Evolutionary conservation across 2,888 invertebrate genomes (phyloP).

Genomic region (Microchrysa polita): DNA sequence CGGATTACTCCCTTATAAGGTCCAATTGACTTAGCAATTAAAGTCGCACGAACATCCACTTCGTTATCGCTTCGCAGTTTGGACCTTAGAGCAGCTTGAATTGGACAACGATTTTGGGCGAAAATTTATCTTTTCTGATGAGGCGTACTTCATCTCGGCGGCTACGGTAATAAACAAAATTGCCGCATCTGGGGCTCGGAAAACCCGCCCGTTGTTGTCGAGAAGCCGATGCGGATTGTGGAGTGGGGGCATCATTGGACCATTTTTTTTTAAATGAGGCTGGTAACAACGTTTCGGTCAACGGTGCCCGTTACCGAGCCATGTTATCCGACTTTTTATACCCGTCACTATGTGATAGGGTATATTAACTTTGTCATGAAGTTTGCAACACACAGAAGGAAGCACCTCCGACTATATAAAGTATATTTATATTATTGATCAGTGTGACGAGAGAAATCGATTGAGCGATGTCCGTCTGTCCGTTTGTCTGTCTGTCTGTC

Average conservation of each 20-base stretch:
- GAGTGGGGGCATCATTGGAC: constrained; percentile 7
- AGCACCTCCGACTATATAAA: no score
- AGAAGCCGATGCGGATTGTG: constrained; percentile 1
- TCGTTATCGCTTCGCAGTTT: constrained; percentile 31
- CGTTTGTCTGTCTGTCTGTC: no score
- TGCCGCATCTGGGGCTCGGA: constrained; percentile 12
- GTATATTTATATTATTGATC: no score
- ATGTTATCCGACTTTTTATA: constrained; percentile 30
- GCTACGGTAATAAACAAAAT: not conserved
- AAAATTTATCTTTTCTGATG: constrained; percentile 17
- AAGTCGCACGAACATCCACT: constrained; percentile 39
- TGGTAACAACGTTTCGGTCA: constrained; percentile 26
- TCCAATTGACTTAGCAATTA: constrained; percentile 50
- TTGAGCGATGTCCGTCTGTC: no score
- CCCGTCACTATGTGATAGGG: not conserved
- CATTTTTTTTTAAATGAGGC: constrained; percentile 22
- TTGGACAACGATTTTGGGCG: constrained; percentile 20
- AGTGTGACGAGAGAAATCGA: no score
- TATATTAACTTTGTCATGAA: no score
- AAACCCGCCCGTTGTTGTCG: not conserved
- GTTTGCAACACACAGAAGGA: no score
- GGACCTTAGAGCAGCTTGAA: constrained; percentile 26
- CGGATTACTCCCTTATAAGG: constrained; percentile 49
- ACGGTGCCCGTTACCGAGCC: constrained; percentile 27
- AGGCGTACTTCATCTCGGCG: constrained; percentile 3